These are phyloP conservation scores for Euura saliciscinereae DNA, from an alignment of 1,140 invertebrate genomes.

Conservation along the genomic window DNA sequence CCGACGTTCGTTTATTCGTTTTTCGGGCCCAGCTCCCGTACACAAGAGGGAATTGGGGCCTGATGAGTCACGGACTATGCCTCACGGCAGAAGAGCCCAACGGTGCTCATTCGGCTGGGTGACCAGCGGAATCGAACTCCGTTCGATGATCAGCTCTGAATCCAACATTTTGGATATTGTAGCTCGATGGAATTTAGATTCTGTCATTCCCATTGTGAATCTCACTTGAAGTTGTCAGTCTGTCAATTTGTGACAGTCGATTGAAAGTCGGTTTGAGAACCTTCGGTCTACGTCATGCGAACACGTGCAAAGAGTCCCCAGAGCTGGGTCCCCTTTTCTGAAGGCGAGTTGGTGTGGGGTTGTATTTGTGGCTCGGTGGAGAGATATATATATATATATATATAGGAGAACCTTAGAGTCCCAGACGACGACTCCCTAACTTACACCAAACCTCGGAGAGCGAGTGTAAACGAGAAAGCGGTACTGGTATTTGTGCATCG, in stretches of 20 bases:
- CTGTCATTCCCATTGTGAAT: too few species aligned
- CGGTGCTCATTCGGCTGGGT: slow-evolving; percentile 43
- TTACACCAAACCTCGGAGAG: slow-evolving; percentile 39
- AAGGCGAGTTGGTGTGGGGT: too few species aligned
- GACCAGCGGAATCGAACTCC: too few species aligned
- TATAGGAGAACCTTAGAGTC: not conserved
- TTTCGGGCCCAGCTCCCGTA: slow-evolving; percentile 55
- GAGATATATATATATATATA: not conserved
- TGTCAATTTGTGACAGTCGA: too few species aligned
- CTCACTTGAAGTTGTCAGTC: too few species aligned
- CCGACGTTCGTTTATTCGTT: slow-evolving; percentile 33
- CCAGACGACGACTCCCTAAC: slow-evolving; percentile 34
- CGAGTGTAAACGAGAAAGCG: slow-evolving; percentile 11
- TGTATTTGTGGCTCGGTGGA: slow-evolving; percentile 20
- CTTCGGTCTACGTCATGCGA: slow-evolving; percentile 51
- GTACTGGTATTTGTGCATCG: slow-evolving; percentile 55
- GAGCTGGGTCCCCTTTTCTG: not conserved
- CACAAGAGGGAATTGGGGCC: slow-evolving; percentile 55
- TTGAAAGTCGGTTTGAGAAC: slow-evolving; percentile 43
- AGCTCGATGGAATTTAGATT: too few species aligned
- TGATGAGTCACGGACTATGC: slow-evolving; percentile 60
- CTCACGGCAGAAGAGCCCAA: slow-evolving; percentile 52
- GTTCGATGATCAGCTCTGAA: too few species aligned
- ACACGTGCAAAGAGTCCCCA: slow-evolving; percentile 49
- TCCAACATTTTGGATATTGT: too few species aligned